Evolutionary conservation across 2,888 invertebrate species (phyloP).

Genomic region (Trissolcus japonicus): DNA sequence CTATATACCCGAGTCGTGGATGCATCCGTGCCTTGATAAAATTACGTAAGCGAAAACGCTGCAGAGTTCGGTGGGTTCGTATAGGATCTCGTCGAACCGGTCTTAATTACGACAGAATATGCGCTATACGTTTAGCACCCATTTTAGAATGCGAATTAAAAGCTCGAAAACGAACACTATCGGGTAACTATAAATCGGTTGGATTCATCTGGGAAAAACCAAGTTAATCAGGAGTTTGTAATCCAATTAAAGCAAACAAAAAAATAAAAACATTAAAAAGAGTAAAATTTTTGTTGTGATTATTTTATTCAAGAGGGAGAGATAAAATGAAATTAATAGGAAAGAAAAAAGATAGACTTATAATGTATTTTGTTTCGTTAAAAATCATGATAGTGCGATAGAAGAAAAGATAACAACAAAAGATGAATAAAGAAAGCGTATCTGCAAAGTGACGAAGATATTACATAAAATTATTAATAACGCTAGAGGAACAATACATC

Average conservation of each 20-base stretch:
- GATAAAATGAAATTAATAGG: too few relatives aligned
- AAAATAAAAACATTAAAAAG: too few relatives aligned
- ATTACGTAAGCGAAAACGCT: slow-evolving; percentile 63
- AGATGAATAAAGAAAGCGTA: not conserved
- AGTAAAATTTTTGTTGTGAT: too few relatives aligned
- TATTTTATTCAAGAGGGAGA: too few relatives aligned
- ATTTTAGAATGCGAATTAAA: slow-evolving; percentile 30
- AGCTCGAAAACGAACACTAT: slow-evolving; percentile 9
- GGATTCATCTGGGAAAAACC: too few relatives aligned
- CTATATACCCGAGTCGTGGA: slow-evolving; percentile 30
- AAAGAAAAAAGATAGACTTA: too few relatives aligned
- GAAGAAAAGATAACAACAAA: too few relatives aligned
- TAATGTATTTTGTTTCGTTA: too few relatives aligned
- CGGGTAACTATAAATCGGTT: too few relatives aligned
- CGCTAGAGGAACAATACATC: not conserved
- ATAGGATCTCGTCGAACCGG: slow-evolving; percentile 64
- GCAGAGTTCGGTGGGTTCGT: slow-evolving; percentile 59
- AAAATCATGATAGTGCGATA: too few relatives aligned
- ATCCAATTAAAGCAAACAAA: too few relatives aligned
- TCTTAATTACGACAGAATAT: slow-evolving; percentile 64
- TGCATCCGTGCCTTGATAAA: slow-evolving; percentile 59
- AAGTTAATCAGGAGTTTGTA: too few relatives aligned
- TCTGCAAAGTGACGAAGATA: not conserved
- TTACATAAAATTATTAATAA: not conserved
- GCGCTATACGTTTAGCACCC: slow-evolving; percentile 37